Percentiles rank a stretch among this genome's conserved stretches.
Evolutionary conservation across 2,113 vertebrate genomes (phyloP).

Genomic region (Gymnorhina tibicen): DNA sequence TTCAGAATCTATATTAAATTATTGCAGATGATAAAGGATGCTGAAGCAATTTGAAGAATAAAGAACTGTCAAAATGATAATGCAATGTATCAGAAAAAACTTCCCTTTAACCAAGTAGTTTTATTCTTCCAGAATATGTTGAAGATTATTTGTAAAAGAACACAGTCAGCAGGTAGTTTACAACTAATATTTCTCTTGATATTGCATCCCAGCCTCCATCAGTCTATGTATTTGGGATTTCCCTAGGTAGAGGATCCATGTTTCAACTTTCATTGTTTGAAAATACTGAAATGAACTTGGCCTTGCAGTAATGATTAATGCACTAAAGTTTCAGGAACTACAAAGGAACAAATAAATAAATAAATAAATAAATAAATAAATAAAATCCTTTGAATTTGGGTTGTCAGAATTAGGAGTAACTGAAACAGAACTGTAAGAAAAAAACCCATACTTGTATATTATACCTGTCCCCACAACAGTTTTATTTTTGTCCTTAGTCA

Average conservation of each 20-base stretch:
- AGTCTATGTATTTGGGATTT: neutral
- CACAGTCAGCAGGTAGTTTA: neutral
- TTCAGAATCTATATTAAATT: neutral
- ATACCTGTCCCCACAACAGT: neutral
- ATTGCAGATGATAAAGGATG: neutral
- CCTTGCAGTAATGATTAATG: neutral
- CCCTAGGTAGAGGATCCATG: neutral
- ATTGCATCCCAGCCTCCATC: neutral
- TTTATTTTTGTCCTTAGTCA: neutral
- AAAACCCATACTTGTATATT: rapidly evolving
- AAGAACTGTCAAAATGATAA: neutral
- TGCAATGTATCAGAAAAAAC: rapidly evolving
- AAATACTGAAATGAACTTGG: neutral
- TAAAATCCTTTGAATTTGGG: neutral
- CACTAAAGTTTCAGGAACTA: neutral
- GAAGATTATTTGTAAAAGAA: neutral
- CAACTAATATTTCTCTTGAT: neutral
- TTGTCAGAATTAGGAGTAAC: neutral
- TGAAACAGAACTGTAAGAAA: neutral
- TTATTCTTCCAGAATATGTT: neutral
- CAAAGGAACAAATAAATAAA: neutral
- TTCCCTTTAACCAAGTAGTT: neutral
- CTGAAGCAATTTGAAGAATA: neutral
- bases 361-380: neutral
- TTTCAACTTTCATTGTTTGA: neutral